Base-by-base conservation (phyloP, 2,888 invertebrate species). In the Scaptomyza cyrtandrae region DNA sequence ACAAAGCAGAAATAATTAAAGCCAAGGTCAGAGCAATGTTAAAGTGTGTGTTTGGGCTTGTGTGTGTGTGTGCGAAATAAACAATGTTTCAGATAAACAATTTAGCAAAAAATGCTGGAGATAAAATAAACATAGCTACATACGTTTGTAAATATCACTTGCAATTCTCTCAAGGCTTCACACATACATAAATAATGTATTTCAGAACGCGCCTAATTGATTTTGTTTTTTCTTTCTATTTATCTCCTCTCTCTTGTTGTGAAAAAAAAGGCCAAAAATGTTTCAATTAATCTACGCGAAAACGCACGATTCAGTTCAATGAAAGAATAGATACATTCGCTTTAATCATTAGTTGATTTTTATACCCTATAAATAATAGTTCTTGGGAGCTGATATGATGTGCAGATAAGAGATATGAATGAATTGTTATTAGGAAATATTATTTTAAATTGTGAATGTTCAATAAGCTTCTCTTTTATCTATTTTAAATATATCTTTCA, bases 281-380 rank as follows among this genome's bases (percentile, higher is more conserved):
- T 67, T 65, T 39, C 60, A 68, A 80, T 78, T 69, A 74, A 77
- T 74, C 60, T 63, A 54, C 33, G 56, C 57, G 49, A 46, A 67
- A 64, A 44, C 29, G 60, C 60, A 60, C 59, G 39, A 54, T 61
- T 65, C 60, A 57, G 48, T 77, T 67, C 53, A 75, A 75, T 69
- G 66, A 56, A 39, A n/a, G 9, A 62, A 72, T 43, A 64, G 53
- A 71, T 57, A 64, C 61, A 56, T 69, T 77, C 59, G 60, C 67
- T 54, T 63, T 75, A 68, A 73, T 71, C 72, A 65, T 73, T 82
- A 83, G 86, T 88, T 88, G 80, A 58, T 85, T 75, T 71, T 52
- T 27, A 63, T 75, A 60, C 75, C 50, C 74, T 73, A 19, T 45
- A 35, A 49, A 14, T 27, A 13, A 9, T 19, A 1, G 13, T 2